Percentiles rank a stretch among this genome's conserved stretches.
These are phyloP conservation scores for Willowsia nigromaculata DNA, from an alignment of 2,888 invertebrate genomes.

Conservation along the genomic window DNA sequence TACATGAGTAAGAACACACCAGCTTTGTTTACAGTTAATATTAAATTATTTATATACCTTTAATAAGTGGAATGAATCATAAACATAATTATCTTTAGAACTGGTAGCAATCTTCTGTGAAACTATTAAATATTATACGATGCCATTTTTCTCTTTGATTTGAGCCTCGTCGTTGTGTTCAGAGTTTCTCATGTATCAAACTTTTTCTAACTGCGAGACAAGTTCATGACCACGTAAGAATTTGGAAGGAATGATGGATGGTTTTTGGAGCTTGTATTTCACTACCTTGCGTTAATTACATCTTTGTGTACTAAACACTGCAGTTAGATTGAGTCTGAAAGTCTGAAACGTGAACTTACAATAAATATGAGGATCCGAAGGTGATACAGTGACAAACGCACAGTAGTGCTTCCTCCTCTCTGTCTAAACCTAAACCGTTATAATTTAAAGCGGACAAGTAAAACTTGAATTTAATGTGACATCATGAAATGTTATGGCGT, in stretches of 20 bases:
- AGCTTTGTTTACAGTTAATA: constrained; percentile 33
- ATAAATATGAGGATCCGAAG: too few species aligned
- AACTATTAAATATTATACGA: background rate
- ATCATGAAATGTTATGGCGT: background rate
- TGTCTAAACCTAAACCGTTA: background rate
- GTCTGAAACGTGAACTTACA: too few species aligned
- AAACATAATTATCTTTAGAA: background rate
- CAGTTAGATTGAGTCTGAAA: too few species aligned
- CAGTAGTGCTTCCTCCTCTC: too few species aligned
- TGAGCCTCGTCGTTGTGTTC: background rate
- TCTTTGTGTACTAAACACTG: too few species aligned
- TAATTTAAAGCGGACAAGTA: background rate
- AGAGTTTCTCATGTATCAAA: background rate
- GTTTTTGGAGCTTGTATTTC: too few species aligned
- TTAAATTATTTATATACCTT: too few species aligned
- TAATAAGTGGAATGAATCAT: background rate
- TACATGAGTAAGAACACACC: background rate
- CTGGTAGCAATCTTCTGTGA: background rate
- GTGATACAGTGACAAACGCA: too few species aligned
- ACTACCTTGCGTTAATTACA: too few species aligned
- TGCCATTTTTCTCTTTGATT: background rate
- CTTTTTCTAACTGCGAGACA: background rate
- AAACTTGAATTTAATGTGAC: background rate
- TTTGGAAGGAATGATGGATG: background rate
- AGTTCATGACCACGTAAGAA: background rate